Conservation (phyloP, 2,888 invertebrate species). For the Meandrusa payeni region DNA sequence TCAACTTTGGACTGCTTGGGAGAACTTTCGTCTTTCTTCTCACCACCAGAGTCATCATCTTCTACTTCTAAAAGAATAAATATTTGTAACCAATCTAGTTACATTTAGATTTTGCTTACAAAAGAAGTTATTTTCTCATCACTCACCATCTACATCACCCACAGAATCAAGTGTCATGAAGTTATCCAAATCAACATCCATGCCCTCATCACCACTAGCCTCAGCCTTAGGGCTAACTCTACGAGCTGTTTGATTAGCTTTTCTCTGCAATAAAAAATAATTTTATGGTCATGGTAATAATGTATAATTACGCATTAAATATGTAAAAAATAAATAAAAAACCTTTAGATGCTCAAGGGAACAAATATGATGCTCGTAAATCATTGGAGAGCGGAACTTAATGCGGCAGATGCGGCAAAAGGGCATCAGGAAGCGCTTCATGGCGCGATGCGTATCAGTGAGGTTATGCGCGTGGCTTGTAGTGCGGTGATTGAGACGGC, state of each 20-base stretch:
- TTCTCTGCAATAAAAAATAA: constrained; percentile 46
- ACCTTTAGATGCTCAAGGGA: constrained; percentile 91
- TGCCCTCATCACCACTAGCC: constrained; percentile 85
- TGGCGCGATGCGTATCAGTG: constrained; percentile 90
- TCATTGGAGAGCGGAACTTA: constrained; percentile 91
- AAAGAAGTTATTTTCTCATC: constrained; percentile 7
- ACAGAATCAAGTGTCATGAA: constrained; percentile 95
- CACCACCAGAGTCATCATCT: constrained; percentile 80
- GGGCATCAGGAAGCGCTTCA: constrained; percentile 92
- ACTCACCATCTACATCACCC: constrained; percentile 89
- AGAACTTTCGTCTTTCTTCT: constrained; percentile 75
- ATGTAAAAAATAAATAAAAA: constrained; percentile 28
- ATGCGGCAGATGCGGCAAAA: constrained; percentile 89
- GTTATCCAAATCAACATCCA: constrained; percentile 89
- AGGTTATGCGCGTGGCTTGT: constrained; percentile 88
- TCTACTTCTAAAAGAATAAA: constrained; percentile 68
- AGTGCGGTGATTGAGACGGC: constrained; percentile 88
- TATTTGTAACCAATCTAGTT: not conserved
- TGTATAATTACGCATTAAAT: no score
- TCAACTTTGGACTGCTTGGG: constrained; percentile 83
- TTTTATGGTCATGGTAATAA: no score
- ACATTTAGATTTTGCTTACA: no score
- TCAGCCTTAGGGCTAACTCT: constrained; percentile 79
- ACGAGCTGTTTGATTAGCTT: constrained; percentile 55
- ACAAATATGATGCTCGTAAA: constrained; percentile 91